Evolutionary conservation across 1,140 invertebrate species (phyloP).

Genomic region (Drosophila neocordata): DNA sequence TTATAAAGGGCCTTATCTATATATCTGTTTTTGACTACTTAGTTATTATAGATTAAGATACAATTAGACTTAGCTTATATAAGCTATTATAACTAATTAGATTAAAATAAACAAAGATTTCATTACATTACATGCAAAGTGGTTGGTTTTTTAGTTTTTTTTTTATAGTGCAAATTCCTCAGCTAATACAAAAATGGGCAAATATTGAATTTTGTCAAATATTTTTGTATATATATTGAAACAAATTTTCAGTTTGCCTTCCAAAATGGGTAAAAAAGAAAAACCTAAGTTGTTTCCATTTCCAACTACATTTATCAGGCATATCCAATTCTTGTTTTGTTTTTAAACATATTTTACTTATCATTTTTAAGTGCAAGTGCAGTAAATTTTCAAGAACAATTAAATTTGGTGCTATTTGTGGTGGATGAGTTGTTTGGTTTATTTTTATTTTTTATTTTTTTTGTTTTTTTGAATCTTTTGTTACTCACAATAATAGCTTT

Average conservation of each 20-base stretch:
- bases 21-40: not conserved
- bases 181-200: slow-evolving; percentile 52
- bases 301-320: slow-evolving; percentile 24
- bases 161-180: slow-evolving; percentile 66
- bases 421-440: slow-evolving; percentile 34
- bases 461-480: slow-evolving; percentile 50
- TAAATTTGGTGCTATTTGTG: slow-evolving; percentile 44
- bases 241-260: slow-evolving; percentile 2
- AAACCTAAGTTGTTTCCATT: not conserved
- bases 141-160: not conserved
- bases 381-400: slow-evolving; percentile 29
- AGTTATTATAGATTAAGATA: not conserved
- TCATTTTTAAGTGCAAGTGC: slow-evolving; percentile 50
- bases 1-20: too few species aligned
- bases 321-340: slow-evolving; percentile 29
- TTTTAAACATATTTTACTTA: not conserved
- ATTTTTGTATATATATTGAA: not conserved
- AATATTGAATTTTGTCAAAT: not conserved
- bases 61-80: not conserved
- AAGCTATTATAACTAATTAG: not conserved
- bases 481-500: slow-evolving; percentile 87
- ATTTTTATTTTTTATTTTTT: slow-evolving; percentile 37
- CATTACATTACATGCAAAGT: slow-evolving; percentile 35
- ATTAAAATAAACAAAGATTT: not conserved
- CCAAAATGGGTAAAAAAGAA: not conserved